A percentile compares a stretch with the other conserved stretches of the same genome.
phyloP scores from a whole-genome alignment of 2,113 vertebrate species.

The Rhinopomastus cyanomelas region DNA sequence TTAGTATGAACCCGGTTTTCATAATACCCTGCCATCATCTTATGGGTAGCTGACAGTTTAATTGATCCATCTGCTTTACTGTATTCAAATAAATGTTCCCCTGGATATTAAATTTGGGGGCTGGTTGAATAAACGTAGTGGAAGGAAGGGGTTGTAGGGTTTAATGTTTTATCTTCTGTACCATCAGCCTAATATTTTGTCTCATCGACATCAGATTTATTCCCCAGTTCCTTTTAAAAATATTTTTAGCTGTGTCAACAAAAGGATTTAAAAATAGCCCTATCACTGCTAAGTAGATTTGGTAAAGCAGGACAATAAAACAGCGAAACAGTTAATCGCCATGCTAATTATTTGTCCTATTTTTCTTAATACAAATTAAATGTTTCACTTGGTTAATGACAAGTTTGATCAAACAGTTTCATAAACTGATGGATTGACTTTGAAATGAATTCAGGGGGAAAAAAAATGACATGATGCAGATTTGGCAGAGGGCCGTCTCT shows the following conservation, averaged over 20 bases:
- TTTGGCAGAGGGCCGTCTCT: slow-evolving; percentile 83
- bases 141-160: neutral
- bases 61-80: neutral
- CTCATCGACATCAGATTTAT: slow-evolving; percentile 56
- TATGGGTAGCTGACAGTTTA: neutral
- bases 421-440: slow-evolving; percentile 86
- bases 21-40: neutral
- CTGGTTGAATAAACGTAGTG: neutral
- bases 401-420: slow-evolving; percentile 86
- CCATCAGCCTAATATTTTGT: slow-evolving; percentile 30
- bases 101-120: neutral
- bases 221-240: slow-evolving; percentile 48
- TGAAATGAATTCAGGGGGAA: slow-evolving; percentile 84
- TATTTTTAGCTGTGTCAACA: slow-evolving; percentile 64
- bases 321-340: slow-evolving; percentile 76
- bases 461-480: slow-evolving; percentile 76
- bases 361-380: slow-evolving; percentile 84
- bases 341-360: slow-evolving; percentile 82
- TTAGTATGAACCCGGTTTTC: neutral
- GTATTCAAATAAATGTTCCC: neutral
- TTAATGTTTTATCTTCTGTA: neutral
- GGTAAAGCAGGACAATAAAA: slow-evolving; percentile 75
- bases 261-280: slow-evolving; percentile 65
- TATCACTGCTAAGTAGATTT: slow-evolving; percentile 74
- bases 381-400: slow-evolving; percentile 85